phyloP scores from a whole-genome alignment of 53 echinoderm and acorn worm species.

The Astropecten irregularis region DNA sequence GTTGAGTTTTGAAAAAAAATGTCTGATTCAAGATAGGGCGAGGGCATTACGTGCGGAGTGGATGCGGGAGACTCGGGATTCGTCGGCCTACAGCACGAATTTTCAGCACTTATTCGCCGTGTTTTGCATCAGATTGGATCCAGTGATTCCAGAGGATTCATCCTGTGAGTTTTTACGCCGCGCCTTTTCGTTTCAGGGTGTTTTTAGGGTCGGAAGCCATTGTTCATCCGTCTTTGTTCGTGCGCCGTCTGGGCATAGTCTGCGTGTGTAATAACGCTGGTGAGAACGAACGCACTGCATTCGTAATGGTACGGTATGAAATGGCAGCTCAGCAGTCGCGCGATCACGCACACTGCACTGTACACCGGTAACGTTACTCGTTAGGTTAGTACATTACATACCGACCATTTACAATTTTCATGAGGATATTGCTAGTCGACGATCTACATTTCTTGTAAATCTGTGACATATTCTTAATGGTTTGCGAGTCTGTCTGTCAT shows the following conservation, averaged over 20 bases:
- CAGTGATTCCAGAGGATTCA: constrained; percentile 48
- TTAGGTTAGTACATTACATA: constrained; percentile 3
- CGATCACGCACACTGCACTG: background rate
- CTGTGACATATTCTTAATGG: no score
- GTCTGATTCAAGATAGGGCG: constrained; percentile 58
- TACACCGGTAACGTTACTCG: no score
- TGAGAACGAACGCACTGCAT: background rate
- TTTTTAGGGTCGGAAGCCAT: constrained; percentile 58
- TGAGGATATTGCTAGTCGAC: no score
- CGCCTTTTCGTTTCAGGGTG: constrained; percentile 39
- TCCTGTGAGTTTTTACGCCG: constrained; percentile 54
- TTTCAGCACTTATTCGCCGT: background rate
- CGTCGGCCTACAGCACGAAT: constrained; percentile 21
- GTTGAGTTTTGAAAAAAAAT: constrained; percentile 59
- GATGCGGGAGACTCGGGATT: constrained; percentile 30
- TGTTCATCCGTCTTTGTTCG: constrained; percentile 69
- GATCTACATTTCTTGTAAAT: no score
- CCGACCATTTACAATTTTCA: background rate
- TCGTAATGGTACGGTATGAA: background rate
- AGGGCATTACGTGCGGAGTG: constrained; percentile 49
- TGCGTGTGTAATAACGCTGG: constrained; percentile 28
- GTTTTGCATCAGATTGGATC: constrained; percentile 39
- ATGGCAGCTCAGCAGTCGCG: background rate
- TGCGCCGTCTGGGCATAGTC: constrained; percentile 56
- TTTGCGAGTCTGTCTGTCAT: no score